Percentiles rank a stretch among this genome's conserved stretches.
Evolutionary conservation across 2,797 vertebrate species (phyloP).

Genomic region (Rousettus madagascariensis): DNA sequence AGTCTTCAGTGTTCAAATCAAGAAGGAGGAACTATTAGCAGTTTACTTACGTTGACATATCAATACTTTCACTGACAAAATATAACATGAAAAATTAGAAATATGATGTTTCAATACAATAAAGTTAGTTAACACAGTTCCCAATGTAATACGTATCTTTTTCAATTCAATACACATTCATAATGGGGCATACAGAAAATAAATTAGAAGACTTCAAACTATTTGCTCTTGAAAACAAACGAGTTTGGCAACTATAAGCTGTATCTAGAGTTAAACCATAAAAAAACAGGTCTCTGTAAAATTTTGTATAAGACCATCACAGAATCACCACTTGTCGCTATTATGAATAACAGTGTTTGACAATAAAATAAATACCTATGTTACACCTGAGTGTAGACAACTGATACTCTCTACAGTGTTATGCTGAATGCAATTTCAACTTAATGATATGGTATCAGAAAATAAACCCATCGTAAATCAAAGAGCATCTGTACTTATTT

Average conservation of each 20-base stretch:
- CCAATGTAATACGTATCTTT: background rate
- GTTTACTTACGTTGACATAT: background rate
- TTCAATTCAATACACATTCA: background rate
- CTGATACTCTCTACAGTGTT: background rate
- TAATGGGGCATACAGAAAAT: constrained; percentile 33
- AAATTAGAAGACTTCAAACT: constrained; percentile 29
- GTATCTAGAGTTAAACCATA: background rate
- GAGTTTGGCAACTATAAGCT: background rate
- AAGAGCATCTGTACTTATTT: background rate
- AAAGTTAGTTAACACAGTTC: background rate
- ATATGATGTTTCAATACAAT: background rate
- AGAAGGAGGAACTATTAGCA: background rate
- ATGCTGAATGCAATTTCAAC: background rate
- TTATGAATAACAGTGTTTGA: background rate
- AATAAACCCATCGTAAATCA: background rate
- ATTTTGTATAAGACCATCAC: background rate
- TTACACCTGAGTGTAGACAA: background rate
- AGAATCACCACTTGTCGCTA: background rate
- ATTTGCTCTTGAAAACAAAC: constrained; percentile 28
- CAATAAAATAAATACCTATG: background rate
- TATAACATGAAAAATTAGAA: background rate
- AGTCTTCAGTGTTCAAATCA: background rate
- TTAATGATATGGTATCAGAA: too few species aligned
- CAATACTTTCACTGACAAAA: background rate
- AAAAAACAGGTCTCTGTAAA: background rate